Evolutionary conservation across 2,113 vertebrate genomes (phyloP), one percentile per base, ranked within the genome.

Genomic region (Engraulis encrasicolus): DNA sequence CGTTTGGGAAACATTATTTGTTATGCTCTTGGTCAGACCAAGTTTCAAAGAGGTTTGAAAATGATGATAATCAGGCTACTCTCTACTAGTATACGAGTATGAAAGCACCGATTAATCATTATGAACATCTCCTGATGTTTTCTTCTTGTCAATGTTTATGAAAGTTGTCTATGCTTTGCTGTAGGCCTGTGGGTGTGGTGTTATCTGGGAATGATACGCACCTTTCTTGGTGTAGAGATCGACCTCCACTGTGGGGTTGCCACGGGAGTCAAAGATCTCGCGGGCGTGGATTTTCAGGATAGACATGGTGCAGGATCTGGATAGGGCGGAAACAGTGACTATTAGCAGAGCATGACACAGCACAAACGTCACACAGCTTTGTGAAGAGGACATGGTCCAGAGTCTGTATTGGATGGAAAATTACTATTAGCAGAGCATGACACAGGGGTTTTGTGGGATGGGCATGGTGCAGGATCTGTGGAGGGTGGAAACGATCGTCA

Each of bases 191-290:
- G 1, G 12, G 9, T 66, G 23, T 66, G 1, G 12, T 2, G 27
- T 31, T 31, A 11, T 23, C 23, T 27, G 58, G 23, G 27, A 74
- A 74, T 74, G 27, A 34, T 36, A 74, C 11, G 34, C 94, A 99
- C 98, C 98, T 96, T 99, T 99, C 71, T 92, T 88, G 52, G 98
- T 99, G 87, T 66, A 96, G 31, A 99, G 95, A 81, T 99, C 98
- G 6, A 99, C 98, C 87, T 99, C 98, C 38, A 99, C 97, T 0
- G 98, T 99, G 95, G 98, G 98, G 84, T 99, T 99, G n/a, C 98
- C 98, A 94, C 98, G 97, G 9, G 98, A 99, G 94, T 99, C 98
- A 2, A 99, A 96, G 91, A 99, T 99, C 91, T 99, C 97, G 87
- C 98, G 96, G 88, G 98, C 96, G 0, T 93, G 90, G 87, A 99